phyloP scores from a whole-genome alignment of 2,113 vertebrate genomes.

The Strix uralensis region DNA sequence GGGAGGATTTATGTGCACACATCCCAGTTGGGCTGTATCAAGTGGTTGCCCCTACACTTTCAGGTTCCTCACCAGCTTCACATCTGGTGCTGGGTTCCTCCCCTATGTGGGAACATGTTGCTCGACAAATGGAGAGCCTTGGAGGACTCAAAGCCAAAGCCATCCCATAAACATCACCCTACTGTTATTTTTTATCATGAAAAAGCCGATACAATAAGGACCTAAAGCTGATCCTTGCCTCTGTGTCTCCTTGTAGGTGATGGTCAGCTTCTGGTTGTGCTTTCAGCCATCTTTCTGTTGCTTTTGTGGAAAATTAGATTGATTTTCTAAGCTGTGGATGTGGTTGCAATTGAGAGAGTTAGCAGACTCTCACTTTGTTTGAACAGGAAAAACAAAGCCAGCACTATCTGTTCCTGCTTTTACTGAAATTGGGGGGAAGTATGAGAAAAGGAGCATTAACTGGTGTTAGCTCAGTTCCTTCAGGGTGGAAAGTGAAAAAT shows the following conservation, averaged over 20 bases:
- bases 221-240: background rate
- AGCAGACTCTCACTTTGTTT: background rate
- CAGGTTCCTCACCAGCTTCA: background rate
- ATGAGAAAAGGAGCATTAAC: background rate
- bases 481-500: background rate
- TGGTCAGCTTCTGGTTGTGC: background rate
- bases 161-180: background rate
- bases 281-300: background rate
- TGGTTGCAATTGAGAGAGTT: background rate
- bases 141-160: background rate
- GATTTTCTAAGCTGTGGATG: background rate
- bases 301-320: background rate
- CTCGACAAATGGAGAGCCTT: background rate
- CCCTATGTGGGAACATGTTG: fast-evolving
- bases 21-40: background rate
- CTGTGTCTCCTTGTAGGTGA: background rate
- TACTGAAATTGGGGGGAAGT: background rate
- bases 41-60: background rate
- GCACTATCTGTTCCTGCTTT: background rate
- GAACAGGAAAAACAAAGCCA: background rate
- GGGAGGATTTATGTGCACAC: background rate
- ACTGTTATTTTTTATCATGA: fast-evolving
- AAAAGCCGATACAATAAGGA: background rate
- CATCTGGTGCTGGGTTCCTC: background rate
- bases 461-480: background rate